These are phyloP conservation scores for Aporophyla lueneburgensis DNA, from an alignment of 2,888 invertebrate genomes.

Conservation along the genomic window DNA sequence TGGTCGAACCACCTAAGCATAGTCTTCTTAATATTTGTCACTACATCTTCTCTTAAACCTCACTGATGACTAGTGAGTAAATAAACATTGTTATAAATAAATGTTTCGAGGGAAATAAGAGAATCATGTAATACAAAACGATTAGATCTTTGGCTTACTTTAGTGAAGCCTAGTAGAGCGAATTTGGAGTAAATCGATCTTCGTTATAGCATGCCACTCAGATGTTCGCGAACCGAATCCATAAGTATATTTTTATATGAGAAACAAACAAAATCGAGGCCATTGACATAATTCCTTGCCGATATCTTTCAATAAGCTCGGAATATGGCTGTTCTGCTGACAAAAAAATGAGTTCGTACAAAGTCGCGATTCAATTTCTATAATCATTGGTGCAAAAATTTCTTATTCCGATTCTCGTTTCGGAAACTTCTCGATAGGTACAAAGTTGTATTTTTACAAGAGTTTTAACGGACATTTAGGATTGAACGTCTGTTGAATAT, in stretches of 20 bases:
- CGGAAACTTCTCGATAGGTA: slow-evolving; percentile 57
- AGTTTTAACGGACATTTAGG: slow-evolving; percentile 55
- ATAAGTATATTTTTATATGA: slow-evolving; percentile 36
- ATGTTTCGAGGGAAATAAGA: background rate
- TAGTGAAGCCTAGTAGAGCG: background rate
- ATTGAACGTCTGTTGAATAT: slow-evolving; percentile 54
- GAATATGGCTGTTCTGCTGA: slow-evolving; percentile 53
- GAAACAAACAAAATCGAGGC: slow-evolving; percentile 39
- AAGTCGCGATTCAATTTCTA: slow-evolving; percentile 74
- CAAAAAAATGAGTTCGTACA: slow-evolving; percentile 58
- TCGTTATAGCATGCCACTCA: slow-evolving; percentile 30
- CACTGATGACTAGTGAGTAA: background rate
- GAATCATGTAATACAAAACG: slow-evolving; percentile 12
- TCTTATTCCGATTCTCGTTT: slow-evolving; percentile 62
- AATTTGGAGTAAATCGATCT: slow-evolving; percentile 14
- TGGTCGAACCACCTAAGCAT: too few species aligned
- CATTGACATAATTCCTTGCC: slow-evolving; percentile 41
- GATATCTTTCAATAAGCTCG: slow-evolving; percentile 51
- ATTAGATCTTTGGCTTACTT: slow-evolving; percentile 4
- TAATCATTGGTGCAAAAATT: slow-evolving; percentile 77
- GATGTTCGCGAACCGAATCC: slow-evolving; percentile 33
- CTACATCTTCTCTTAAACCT: too few species aligned
- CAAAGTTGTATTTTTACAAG: slow-evolving; percentile 59
- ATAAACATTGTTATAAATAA: background rate
- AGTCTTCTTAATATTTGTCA: too few species aligned